Evolutionary conservation across 2,888 invertebrate species (phyloP).

Genomic region (Phyllotreta striolata): DNA sequence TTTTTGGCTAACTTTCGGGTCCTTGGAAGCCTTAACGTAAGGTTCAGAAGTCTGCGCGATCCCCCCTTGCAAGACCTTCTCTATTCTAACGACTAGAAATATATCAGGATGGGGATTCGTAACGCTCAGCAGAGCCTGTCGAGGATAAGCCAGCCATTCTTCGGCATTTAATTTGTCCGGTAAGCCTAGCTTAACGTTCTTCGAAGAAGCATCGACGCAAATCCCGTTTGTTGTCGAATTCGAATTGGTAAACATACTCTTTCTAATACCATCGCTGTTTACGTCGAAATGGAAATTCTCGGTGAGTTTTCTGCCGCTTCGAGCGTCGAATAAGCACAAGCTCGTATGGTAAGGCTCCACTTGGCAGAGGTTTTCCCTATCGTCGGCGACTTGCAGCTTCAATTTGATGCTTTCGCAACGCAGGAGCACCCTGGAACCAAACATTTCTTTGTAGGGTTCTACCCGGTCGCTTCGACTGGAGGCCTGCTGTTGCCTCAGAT

Average conservation of each 20-base stretch:
- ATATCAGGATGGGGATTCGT: conserved; percentile 90
- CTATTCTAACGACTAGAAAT: conserved; percentile 90
- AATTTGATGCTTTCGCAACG: conserved; percentile 81
- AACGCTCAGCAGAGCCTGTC: conserved; percentile 86
- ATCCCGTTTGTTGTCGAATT: conserved; percentile 10
- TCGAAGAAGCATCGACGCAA: conserved; percentile 51
- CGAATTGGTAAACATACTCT: conserved; percentile 61
- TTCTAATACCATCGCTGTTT: conserved; percentile 76
- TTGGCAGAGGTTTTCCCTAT: conserved; percentile 75
- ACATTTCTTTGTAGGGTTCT: conserved; percentile 86
- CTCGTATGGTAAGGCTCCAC: conserved; percentile 95
- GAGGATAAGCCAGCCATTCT: conserved; percentile 72
- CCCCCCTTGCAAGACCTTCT: conserved; percentile 91
- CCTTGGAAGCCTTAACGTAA: conserved; percentile 83
- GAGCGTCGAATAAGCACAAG: conserved; percentile 89
- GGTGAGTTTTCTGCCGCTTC: conserved; percentile 85
- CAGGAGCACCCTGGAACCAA: conserved; percentile 84
- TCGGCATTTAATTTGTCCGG: conserved; percentile 72
- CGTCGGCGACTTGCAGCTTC: conserved; percentile 82
- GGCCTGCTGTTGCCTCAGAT: conserved; percentile 54
- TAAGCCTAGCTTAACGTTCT: conserved; percentile 66
- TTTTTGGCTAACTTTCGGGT: conserved; percentile 80
- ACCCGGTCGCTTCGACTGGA: conserved; percentile 58
- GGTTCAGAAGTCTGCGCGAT: conserved; percentile 87
- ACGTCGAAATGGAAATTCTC: conserved; percentile 94